phyloP scores from a whole-genome alignment of 2,113 vertebrate species.

The Typhlomys cinereus region DNA sequence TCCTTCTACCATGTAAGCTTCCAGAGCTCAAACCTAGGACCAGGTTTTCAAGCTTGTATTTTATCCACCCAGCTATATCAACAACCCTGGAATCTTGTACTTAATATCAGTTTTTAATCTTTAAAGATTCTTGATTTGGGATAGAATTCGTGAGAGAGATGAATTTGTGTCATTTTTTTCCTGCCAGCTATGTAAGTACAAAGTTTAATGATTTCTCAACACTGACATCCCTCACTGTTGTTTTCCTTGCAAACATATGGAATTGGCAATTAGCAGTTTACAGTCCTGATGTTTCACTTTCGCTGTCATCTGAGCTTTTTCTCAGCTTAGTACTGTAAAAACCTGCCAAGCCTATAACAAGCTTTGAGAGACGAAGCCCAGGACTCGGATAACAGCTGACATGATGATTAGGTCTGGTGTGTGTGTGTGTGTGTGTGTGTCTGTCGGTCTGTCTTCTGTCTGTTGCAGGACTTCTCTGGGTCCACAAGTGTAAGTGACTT shows the following conservation, averaged over 20 bases:
- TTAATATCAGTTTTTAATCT: neutral
- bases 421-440: conserved; percentile 58
- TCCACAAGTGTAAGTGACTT: conserved; percentile 58
- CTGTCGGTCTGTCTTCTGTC: conserved; percentile 48
- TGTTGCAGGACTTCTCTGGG: conserved; percentile 58
- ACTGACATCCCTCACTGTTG: conserved; percentile 30
- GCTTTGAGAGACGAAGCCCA: conserved; percentile 59
- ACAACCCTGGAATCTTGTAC: too few relatives aligned
- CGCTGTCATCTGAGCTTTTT: conserved; percentile 68
- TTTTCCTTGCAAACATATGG: conserved; percentile 72
- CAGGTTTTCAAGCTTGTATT: too few relatives aligned
- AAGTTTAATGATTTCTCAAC: conserved; percentile 49
- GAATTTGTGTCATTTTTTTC: conserved; percentile 27
- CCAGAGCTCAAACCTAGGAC: too few relatives aligned
- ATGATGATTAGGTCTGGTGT: conserved; percentile 60
- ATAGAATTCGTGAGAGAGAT: neutral
- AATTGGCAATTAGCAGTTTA: conserved; percentile 79
- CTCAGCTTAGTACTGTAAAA: conserved; percentile 69
- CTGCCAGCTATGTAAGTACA: conserved; percentile 22
- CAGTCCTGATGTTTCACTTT: conserved; percentile 66
- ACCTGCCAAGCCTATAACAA: conserved; percentile 51
- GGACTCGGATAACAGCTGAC: conserved; percentile 60
- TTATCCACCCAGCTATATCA: too few relatives aligned
- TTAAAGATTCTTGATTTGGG: conserved; percentile 7
- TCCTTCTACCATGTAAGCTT: too few relatives aligned